Percentiles rank a stretch among this genome's conserved stretches.
These are phyloP conservation scores for Catocala sponsa DNA, from an alignment of 2,888 invertebrate genomes.

Conservation along the genomic window DNA sequence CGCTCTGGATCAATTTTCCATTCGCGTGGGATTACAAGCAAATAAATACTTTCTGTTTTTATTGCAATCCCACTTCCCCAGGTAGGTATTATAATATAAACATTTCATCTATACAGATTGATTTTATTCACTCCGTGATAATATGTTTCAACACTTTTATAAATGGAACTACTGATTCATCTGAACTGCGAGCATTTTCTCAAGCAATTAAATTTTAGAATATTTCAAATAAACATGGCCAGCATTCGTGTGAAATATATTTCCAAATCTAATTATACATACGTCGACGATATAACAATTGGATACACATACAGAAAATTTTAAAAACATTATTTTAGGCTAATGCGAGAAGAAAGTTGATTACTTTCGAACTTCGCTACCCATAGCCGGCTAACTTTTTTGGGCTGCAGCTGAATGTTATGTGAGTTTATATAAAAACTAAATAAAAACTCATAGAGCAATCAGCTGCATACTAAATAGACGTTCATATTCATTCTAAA, in stretches of 20 bases:
- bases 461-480: no score
- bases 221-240: no score
- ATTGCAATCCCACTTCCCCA: slow-evolving; percentile 34
- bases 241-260: no score
- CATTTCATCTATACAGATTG: slow-evolving; percentile 30
- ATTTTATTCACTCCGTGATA: slow-evolving; percentile 34
- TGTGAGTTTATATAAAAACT: no score
- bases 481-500: no score
- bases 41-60: slow-evolving; percentile 28
- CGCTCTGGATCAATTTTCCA: background rate
- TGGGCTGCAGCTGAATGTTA: background rate
- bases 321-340: background rate
- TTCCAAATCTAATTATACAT: no score
- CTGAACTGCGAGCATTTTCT: slow-evolving; percentile 3
- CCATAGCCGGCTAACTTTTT: slow-evolving; percentile 22
- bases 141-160: slow-evolving; percentile 28
- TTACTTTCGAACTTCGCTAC: slow-evolving; percentile 13
- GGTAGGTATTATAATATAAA: slow-evolving; percentile 21
- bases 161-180: slow-evolving; percentile 33
- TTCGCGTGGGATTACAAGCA: slow-evolving; percentile 25
- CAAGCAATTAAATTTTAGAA: background rate
- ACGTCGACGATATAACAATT: no score
- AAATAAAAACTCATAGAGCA: no score
- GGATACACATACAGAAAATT: background rate
- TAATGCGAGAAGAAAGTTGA: background rate